Conservation (phyloP, 2,888 invertebrate genomes). For the Petrolisthes cinctipes region DNA sequence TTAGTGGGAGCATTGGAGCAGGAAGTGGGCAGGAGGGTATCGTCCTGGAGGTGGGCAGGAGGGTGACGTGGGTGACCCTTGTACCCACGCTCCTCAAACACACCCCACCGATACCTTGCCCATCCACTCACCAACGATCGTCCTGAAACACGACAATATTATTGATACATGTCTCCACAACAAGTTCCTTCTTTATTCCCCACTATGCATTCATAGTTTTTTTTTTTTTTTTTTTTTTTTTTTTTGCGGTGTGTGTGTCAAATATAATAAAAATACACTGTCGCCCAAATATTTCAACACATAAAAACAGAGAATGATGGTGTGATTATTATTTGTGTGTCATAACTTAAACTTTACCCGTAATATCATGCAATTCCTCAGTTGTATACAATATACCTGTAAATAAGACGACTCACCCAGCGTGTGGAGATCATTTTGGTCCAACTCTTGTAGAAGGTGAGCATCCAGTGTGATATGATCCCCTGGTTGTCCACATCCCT, state of each 20-base stretch:
- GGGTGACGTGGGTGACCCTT: constrained; percentile 68
- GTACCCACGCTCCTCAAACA: constrained; percentile 71
- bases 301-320: too few species aligned
- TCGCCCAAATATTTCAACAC: neutral
- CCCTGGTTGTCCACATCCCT: constrained; percentile 51
- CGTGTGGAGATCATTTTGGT: constrained; percentile 6
- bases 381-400: too few species aligned
- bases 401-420: constrained; percentile 15
- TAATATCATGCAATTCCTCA: too few species aligned
- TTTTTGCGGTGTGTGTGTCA: neutral
- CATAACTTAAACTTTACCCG: too few species aligned
- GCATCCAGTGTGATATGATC: constrained; percentile 48
- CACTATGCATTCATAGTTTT: neutral
- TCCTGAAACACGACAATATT: constrained; percentile 30
- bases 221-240: neutral
- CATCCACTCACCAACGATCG: constrained; percentile 66
- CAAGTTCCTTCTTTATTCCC: neutral
- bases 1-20: constrained; percentile 35
- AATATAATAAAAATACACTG: neutral
- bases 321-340: too few species aligned
- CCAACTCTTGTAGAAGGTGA: constrained; percentile 25
- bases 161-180: neutral
- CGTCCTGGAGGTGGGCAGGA: constrained; percentile 53
- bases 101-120: constrained; percentile 71
- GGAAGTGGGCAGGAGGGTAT: constrained; percentile 26